A percentile compares a stretch with the other conserved stretches of the same genome.
phyloP scores from a whole-genome alignment of 2,888 invertebrate species.

The Aporophyla nigra region DNA sequence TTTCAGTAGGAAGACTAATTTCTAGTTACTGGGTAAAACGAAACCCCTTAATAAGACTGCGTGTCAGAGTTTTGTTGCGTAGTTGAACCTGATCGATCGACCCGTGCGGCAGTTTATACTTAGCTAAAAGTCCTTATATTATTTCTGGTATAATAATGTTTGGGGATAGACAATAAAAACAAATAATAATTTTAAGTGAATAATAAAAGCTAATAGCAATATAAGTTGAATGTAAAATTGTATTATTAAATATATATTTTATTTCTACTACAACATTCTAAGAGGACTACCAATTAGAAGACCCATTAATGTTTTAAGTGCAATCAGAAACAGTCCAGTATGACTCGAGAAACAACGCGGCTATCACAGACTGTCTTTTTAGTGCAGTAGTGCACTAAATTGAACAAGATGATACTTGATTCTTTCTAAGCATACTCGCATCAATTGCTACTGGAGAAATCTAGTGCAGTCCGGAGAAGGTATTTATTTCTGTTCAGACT shows the following conservation, averaged over 20 bases:
- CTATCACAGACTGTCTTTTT: conserved; percentile 5
- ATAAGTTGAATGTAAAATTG: not conserved
- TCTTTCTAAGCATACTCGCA: conserved; percentile 14
- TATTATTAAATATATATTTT: not conserved
- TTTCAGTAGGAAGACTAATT: too few species aligned
- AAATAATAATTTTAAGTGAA: not conserved
- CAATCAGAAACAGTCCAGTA: not conserved
- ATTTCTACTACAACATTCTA: not conserved
- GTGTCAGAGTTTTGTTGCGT: too few species aligned
- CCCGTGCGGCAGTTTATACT: too few species aligned
- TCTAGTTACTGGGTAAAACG: too few species aligned
- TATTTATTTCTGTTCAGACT: not conserved
- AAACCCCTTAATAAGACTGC: too few species aligned
- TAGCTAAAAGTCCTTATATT: not conserved
- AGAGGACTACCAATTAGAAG: not conserved
- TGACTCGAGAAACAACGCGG: conserved; percentile 3
- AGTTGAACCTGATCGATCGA: too few species aligned
- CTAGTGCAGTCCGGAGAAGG: not conserved
- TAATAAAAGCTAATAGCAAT: not conserved
- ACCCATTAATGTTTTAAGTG: not conserved
- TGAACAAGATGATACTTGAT: conserved; percentile 24
- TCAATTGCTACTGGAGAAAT: conserved; percentile 12
- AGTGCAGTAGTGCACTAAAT: conserved; percentile 23
- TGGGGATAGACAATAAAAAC: not conserved
- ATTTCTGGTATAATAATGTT: not conserved